Percentiles rank a stretch among this genome's conserved stretches.
Evolutionary conservation across 2,888 invertebrate genomes (phyloP).

Genomic region (Rhagophthalmus giganteus): DNA sequence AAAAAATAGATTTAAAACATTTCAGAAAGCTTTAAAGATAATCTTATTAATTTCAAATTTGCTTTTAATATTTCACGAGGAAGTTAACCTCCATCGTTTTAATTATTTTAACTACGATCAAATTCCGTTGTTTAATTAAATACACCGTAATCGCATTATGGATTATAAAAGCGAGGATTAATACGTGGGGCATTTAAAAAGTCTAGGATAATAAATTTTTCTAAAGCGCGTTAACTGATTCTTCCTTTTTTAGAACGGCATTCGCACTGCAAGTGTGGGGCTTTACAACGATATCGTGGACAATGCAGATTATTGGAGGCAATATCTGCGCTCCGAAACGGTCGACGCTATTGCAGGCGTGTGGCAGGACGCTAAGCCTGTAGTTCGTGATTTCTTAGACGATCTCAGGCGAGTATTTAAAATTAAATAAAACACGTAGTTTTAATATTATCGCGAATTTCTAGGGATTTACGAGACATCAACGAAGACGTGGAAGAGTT

Average conservation of each 20-base stretch:
- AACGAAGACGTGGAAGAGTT: slow-evolving; percentile 74
- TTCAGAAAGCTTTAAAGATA: too few relatives aligned
- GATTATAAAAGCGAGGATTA: too few relatives aligned
- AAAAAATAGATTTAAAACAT: too few relatives aligned
- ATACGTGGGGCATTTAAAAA: too few relatives aligned
- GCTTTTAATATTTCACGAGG: too few relatives aligned
- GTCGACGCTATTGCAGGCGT: slow-evolving; percentile 68
- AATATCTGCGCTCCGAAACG: slow-evolving; percentile 71
- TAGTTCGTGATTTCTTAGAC: slow-evolving; percentile 69
- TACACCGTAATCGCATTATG: too few relatives aligned
- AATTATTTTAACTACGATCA: too few relatives aligned
- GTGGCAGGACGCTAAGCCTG: slow-evolving; percentile 75
- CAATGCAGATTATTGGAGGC: slow-evolving; percentile 66
- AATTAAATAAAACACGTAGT: slow-evolving; percentile 1
- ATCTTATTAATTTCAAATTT: too few relatives aligned
- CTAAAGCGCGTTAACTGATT: slow-evolving; percentile 3
- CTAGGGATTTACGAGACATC: slow-evolving; percentile 68
- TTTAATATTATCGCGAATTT: not conserved
- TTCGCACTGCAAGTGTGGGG: slow-evolving; percentile 54
- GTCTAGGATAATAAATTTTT: too few relatives aligned
- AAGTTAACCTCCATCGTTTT: too few relatives aligned
- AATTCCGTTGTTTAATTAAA: too few relatives aligned
- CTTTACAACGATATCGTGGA: slow-evolving; percentile 59
- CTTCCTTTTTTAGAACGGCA: slow-evolving; percentile 50
- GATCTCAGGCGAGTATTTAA: slow-evolving; percentile 61